Base-by-base conservation (phyloP, 2,888 invertebrate genomes). In the Chymomyza caudatula region DNA sequence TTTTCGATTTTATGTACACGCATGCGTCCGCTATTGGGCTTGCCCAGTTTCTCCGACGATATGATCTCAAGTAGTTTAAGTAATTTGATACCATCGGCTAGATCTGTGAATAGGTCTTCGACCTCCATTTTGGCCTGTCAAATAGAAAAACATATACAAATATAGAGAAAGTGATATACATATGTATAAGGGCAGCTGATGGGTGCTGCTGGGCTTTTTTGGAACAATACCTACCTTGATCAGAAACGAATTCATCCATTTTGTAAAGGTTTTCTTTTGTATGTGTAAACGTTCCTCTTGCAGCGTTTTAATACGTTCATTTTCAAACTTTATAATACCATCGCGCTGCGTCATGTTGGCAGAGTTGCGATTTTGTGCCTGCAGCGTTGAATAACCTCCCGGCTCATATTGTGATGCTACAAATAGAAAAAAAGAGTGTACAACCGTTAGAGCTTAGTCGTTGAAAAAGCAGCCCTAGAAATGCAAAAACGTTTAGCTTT, bases 181-280 rank as follows among this genome's bases (percentile, higher is more conserved):
- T n/a, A n/a, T n/a, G n/a, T 17, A 49, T 4, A 51, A 64, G 44
- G 43, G 59, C 52, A 47, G 51, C 51, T 15, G 20, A 20, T 56
- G 44, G 19, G 63, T 51, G 60, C 55, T 66, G n/a, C 53, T 51
- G 8, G 29, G 29, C 29, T 29, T 4, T 29, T 29, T 11, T 2
- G 11, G 11, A 8, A 37, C 29, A 37, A 4, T 19, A 69, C 76
- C 78, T 88, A 97, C 98, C 95, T 97, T 98, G 89, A 96, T 94
- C 86, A 98, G 92, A 91, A 98, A 98, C 19, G 97, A 97, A 92
- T 98, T 98, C 95, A 98, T 96, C 98, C 98, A 98, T 97, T 99
- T 99, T 85, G 99, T 99, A 92, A 99, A 99, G 29, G 99, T 99
- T 92, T 99, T 99, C 94, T 99, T 99, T 92, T 99, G 99, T 82